Conservation (phyloP, 2,888 invertebrate genomes). For the Troglohyphantes excavatus region DNA sequence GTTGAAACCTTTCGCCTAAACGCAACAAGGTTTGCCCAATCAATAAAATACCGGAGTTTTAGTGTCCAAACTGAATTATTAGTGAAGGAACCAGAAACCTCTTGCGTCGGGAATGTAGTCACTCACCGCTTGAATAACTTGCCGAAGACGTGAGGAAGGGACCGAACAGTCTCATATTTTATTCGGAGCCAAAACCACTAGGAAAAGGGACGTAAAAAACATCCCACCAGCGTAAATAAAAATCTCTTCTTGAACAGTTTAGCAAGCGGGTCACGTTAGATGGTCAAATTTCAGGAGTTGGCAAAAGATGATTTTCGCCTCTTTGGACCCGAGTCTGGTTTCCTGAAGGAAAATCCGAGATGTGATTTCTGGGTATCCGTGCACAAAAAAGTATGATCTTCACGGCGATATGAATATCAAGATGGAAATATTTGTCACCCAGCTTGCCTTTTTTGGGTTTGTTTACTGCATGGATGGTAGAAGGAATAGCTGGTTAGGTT, state of each 20-base stretch:
- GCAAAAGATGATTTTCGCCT: conserved; percentile 41
- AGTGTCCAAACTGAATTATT: neutral
- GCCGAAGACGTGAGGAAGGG: conserved; percentile 33
- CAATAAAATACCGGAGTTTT: neutral
- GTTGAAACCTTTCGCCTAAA: neutral
- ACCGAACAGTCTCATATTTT: conserved; percentile 26
- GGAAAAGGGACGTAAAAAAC: conserved; percentile 15
- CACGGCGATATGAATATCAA: conserved; percentile 32
- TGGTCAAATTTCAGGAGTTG: conserved; percentile 45
- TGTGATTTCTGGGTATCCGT: conserved; percentile 36
- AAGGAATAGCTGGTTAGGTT: neutral
- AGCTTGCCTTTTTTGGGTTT: conserved; percentile 9
- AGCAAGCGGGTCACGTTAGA: conserved; percentile 48
- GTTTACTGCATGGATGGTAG: neutral
- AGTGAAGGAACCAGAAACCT: conserved; percentile 7
- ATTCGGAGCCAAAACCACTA: conserved; percentile 16
- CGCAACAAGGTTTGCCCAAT: neutral
- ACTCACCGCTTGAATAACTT: conserved; percentile 44
- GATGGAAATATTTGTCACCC: conserved; percentile 11
- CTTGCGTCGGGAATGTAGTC: conserved; percentile 25
- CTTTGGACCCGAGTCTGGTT: conserved; percentile 32
- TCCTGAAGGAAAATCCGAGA: conserved; percentile 37
- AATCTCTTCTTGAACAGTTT: conserved; percentile 2
- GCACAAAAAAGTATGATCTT: conserved; percentile 1
- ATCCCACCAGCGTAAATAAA: conserved; percentile 12